phyloP scores from a whole-genome alignment of 2,113 vertebrate genomes.

The Caranx melampygus region DNA sequence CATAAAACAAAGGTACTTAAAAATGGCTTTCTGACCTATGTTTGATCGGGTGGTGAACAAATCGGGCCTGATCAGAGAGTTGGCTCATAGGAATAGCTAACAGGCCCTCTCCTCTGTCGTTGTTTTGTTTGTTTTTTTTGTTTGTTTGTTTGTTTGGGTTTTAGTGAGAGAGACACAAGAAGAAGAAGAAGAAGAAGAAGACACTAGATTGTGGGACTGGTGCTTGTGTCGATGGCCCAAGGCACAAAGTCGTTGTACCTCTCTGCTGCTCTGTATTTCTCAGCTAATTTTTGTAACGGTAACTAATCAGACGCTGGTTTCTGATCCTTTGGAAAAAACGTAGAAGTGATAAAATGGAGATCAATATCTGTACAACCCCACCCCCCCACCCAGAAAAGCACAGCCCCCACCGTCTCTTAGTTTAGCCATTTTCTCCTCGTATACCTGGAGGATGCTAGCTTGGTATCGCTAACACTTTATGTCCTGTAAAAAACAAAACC shows the following conservation, averaged over 20 bases:
- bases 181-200: conserved; percentile 56
- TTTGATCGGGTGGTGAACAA: conserved; percentile 63
- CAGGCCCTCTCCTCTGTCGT: conserved; percentile 36
- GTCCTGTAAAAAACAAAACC: conserved; percentile 61
- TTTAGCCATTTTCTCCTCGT: conserved; percentile 45
- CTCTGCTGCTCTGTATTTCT: conserved; percentile 78
- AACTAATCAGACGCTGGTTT: conserved; percentile 70
- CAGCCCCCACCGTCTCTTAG: conserved; percentile 59
- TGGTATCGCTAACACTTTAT: conserved; percentile 47
- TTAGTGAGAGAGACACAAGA: conserved; percentile 48
- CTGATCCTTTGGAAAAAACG: conserved; percentile 42
- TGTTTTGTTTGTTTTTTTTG: conserved; percentile 21
- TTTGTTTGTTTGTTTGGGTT: conserved; percentile 15
- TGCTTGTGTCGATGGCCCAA: conserved; percentile 70
- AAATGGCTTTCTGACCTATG: conserved; percentile 69
- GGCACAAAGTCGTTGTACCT: conserved; percentile 79
- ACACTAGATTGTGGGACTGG: conserved; percentile 64
- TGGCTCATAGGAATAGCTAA: conserved; percentile 44
- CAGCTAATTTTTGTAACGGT: conserved; percentile 72
- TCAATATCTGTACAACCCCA: conserved; percentile 31
- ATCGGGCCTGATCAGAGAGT: conserved; percentile 42
- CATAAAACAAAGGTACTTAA: conserved; percentile 85
- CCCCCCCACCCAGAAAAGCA: conserved; percentile 55
- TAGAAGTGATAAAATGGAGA: conserved; percentile 48
- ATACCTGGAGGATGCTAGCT: conserved; percentile 61